Evolutionary conservation across 1,140 invertebrate genomes (phyloP), one percentile per base, ranked within the genome.

Genomic region (Galendromus occidentalis): DNA sequence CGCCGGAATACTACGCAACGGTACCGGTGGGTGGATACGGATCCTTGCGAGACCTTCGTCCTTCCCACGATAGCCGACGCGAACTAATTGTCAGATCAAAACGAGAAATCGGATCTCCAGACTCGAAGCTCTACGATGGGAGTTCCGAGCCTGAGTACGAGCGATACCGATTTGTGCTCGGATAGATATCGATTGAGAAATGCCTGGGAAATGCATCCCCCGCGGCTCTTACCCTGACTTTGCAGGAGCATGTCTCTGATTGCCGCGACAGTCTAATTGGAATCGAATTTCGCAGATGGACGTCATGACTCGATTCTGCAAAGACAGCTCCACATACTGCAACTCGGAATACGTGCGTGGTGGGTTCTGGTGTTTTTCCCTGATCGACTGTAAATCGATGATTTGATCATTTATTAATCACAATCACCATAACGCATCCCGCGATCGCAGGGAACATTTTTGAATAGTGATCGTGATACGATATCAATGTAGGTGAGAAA

Each of bases 271-370:
- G 14, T 17, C 51, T 14, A 14, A 17, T 14, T 22, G 9, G 14
- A 59, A 18, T 22, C 25, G 20, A 20, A 4, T 17, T 20, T 59
- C 25, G 14, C 51, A 59, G 51, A 59, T 59, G 51, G 51, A 59
- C 33, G 51, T 59, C 33, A 59, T 59, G 51, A 25, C 51, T 17
- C 25, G 33, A 59, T 59, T 59, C 51, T 59, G 51, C 22, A 59
- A 59, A 33, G 51, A 59, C 22, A 59, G 51, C 22, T 20, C 51
- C 17, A 33, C 33, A 2, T 59, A 59, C 9, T 59, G 51, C 51
- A 33, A 22, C 33, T 59, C 51, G 14, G 51, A 59, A 33, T 59
- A 59, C 9, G 51, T 59, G 2, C 51, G 33, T 1, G 51, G 51
- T 59, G 25, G 14, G 51, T 22, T 1, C 28, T 7, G 22, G 9